These are phyloP conservation scores for Bubo scandiacus DNA, from an alignment of 2,113 vertebrate species.

Conservation along the genomic window DNA sequence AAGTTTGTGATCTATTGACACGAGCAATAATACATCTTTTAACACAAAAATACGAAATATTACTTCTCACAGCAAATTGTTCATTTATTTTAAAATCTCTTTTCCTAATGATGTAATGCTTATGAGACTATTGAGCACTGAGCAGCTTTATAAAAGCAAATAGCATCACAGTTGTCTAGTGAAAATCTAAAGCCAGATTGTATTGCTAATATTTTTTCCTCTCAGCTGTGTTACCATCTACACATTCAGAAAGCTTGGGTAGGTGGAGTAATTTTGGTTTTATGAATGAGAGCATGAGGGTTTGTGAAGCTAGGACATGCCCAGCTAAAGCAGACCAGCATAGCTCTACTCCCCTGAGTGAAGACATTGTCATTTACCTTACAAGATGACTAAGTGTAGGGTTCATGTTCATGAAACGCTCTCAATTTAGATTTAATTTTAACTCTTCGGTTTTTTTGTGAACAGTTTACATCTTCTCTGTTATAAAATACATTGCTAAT, in stretches of 20 bases:
- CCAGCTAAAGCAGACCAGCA: background rate
- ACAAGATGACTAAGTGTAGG: accelerated
- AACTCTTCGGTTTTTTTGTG: background rate
- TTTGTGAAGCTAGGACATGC: background rate
- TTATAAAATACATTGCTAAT: background rate
- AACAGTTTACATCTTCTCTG: background rate
- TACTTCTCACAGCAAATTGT: background rate
- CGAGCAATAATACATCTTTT: background rate
- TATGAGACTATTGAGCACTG: background rate
- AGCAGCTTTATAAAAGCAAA: background rate
- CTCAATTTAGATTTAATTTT: background rate
- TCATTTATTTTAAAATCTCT: background rate
- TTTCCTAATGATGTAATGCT: background rate
- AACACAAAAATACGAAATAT: background rate
- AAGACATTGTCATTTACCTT: background rate
- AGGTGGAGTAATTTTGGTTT: background rate
- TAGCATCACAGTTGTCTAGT: background rate
- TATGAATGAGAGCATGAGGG: background rate
- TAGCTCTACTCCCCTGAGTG: background rate
- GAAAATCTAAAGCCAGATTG: background rate
- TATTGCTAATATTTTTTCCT: background rate
- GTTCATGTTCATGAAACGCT: background rate
- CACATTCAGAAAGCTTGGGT: background rate
- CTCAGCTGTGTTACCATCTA: background rate
- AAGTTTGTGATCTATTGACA: background rate